Base-by-base conservation (phyloP, 2,797 vertebrate species). In the Nyctibius grandis region DNA sequence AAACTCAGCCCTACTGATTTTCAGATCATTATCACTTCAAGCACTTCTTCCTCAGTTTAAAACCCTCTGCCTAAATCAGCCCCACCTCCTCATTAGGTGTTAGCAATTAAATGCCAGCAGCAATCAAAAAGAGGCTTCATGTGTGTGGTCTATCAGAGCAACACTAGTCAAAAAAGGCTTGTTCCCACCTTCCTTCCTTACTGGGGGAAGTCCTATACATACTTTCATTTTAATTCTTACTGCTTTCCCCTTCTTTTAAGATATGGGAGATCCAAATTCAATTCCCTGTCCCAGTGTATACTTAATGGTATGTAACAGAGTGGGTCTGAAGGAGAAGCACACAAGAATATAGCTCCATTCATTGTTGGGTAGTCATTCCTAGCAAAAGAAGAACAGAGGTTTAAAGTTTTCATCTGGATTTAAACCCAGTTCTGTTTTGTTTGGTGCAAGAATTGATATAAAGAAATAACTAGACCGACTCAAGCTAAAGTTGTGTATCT, bases 181-280 rank as follows among this genome's bases (percentile, higher is more conserved):
- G 7, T 34, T 82, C 36, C 9, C 9, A 44, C 33, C 29, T 50
- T 74, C 33, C 38, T 36, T 48, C 33, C 14, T 61, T 33, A 9
- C 13, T 31, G 6, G 6, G 3, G 1, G 6, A 51, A 70, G 7
- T 57, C 14, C 19, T 13, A 16, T 0, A 13, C 3, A 6, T n/a
- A n/a, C 20, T 45, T 76, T 11, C 2, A 14, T 60, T 89, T 64
- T 38, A 42, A 53, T 68, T 53, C 20, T 9, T 68, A 15, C 50
- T 60, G 7, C 12, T 72, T 84, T 76, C 21, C 31, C 7, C 4
- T 85, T 76, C 13, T 36, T 56, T 77, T 60, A 81, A 51, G 38
- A 40, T 25, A 22, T 0, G 0, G 1, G 17, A 78, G 8, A 72
- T 36, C 5, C 34, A 78, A 78, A 88, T 34, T 36, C 9, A 82